Conservation (phyloP, 2,888 invertebrate species). For the Microdon myrmicae region DNA sequence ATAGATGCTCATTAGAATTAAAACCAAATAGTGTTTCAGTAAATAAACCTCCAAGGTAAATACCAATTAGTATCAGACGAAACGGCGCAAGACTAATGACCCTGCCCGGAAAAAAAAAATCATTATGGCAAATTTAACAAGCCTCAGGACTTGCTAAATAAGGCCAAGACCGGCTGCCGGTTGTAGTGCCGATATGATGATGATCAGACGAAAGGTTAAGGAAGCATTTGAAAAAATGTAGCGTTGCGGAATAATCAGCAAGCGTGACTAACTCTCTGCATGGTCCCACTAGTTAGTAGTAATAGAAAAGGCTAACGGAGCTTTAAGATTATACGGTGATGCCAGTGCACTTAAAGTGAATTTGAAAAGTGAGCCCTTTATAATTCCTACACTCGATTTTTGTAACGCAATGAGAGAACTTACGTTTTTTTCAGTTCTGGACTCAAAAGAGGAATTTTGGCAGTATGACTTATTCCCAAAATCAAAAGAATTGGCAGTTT, state of each 20-base stretch:
- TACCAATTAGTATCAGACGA: conserved; percentile 15
- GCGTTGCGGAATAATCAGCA: background rate
- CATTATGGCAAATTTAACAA: no score
- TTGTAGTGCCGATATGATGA: no score
- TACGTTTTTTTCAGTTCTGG: background rate
- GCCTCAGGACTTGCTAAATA: no score
- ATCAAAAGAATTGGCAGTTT: conserved; percentile 1
- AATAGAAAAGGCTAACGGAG: conserved; percentile 3
- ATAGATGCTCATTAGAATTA: conserved; percentile 16
- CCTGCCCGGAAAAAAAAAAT: no score
- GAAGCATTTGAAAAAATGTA: conserved; percentile 3
- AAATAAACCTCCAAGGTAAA: conserved; percentile 21
- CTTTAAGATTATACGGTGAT: background rate
- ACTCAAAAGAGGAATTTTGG: background rate
- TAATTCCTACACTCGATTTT: background rate
- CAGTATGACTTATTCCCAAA: no score
- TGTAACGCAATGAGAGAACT: background rate
- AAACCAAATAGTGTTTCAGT: conserved; percentile 11
- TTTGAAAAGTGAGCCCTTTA: conserved; percentile 5
- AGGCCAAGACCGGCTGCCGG: no score
- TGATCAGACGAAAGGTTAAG: conserved; percentile 1
- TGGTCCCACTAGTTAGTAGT: conserved; percentile 3
- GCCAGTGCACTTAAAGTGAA: background rate
- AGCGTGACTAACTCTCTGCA: background rate
- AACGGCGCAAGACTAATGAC: no score